These are phyloP conservation scores for Podilymbus podiceps DNA, from an alignment of 2,113 vertebrate species.

Conservation along the genomic window DNA sequence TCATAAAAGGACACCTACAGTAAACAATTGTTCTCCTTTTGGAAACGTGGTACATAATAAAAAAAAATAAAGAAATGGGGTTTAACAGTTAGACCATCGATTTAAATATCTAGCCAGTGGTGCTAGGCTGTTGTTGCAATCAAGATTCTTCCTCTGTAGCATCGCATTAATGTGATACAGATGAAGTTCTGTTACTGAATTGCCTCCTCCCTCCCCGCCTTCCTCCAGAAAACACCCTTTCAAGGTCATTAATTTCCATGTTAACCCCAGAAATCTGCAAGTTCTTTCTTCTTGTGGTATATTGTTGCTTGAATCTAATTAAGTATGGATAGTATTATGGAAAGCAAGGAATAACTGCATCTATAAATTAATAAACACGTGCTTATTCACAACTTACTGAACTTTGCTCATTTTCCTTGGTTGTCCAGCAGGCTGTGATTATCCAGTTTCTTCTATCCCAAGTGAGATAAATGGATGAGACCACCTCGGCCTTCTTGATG, in stretches of 20 bases:
- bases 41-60: not conserved
- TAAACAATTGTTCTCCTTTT: not conserved
- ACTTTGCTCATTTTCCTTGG: not conserved
- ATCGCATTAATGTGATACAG: not conserved
- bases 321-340: not conserved
- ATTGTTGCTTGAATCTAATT: not conserved
- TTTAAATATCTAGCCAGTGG: not conserved
- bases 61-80: not conserved
- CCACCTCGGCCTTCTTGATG: not conserved
- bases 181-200: not conserved
- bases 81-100: not conserved
- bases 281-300: not conserved
- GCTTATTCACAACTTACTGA: not conserved
- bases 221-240: not conserved
- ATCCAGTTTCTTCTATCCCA: not conserved
- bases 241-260: not conserved
- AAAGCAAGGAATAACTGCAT: not conserved
- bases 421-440: not conserved
- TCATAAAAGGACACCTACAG: not conserved
- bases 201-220: not conserved
- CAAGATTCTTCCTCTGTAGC: not conserved
- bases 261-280: not conserved
- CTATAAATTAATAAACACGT: not conserved
- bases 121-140: not conserved
- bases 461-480: not conserved